Evolutionary conservation across 23 tunicate genomes (phyloP).

Genomic region (Styela plicata): DNA sequence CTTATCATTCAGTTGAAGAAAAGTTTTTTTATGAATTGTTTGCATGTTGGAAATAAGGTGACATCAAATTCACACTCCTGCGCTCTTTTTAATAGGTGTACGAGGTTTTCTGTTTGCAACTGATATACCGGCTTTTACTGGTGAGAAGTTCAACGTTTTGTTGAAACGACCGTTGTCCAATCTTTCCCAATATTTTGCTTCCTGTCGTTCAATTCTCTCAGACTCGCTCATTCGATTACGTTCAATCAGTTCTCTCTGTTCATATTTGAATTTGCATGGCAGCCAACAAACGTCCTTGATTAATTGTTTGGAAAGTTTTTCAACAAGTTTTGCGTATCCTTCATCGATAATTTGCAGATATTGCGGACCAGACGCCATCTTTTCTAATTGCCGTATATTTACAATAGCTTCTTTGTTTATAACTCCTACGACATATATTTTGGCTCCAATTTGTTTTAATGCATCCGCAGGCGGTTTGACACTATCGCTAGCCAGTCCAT

Average conservation of each 20-base stretch:
- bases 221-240: conserved; percentile 30
- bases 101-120: not conserved
- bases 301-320: conserved; percentile 27
- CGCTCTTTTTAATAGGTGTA: not conserved
- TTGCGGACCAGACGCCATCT: conserved; percentile 45
- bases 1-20: too few relatives aligned
- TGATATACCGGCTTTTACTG: not conserved
- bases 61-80: not conserved
- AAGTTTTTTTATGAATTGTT: too few relatives aligned
- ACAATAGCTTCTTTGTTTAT: conserved; percentile 29
- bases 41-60: too few relatives aligned
- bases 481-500: conserved; percentile 46
- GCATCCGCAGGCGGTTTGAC: conserved; percentile 37
- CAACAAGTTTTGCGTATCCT: conserved; percentile 49
- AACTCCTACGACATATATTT: conserved; percentile 61
- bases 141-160: not conserved
- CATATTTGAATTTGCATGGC: conserved; percentile 57
- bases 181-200: conserved; percentile 31
- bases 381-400: conserved; percentile 23
- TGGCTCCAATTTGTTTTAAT: conserved; percentile 18
- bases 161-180: conserved; percentile 13
- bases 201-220: conserved; percentile 9
- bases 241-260: conserved; percentile 37
- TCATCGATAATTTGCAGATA: conserved; percentile 51
- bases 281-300: conserved; percentile 62